Evolutionary conservation across 2,797 vertebrate genomes (phyloP), one percentile per base, ranked within the genome.

Genomic region (Tragelaphus eurycerus): DNA sequence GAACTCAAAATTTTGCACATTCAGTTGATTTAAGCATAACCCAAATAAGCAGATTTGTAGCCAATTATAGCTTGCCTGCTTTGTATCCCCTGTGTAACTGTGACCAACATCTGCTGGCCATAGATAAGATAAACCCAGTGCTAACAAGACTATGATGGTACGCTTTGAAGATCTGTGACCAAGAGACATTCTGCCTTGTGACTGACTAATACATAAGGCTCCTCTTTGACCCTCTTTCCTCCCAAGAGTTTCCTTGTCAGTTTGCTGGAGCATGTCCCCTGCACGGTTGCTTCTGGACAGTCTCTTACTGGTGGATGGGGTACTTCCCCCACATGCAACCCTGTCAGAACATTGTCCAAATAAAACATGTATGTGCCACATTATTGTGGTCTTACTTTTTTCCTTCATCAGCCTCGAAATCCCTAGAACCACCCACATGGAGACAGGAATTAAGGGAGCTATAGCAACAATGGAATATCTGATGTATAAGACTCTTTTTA

Each of bases 301-400:
- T 86, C 52, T 88, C 31, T 55, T 91, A 23, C 48, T 86, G 48
- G 67, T 38, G 34, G 19, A 38, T 90, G 62, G 92, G 86, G 43
- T 50, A 83, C 55, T 86, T 93, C 21, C 11, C 29, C 74, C 17
- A 78, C 74, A 86, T 64, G 21, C 55, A 94, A 90, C 57, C 48
- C 17, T 86, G n/a, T 95, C 62, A 90, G 34, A 64, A 43, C 6
- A 1, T 82, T 34, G 0, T 52, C 62, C 60, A 89, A 55, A 34
- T 83, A 86, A 93, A 95, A 15, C 14, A 87, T 88, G 10, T 83
- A 31, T 90, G 4, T 71, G 64, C 9, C 50, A 23, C 7, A 54
- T 59, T 76, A 29, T 15, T 90, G 25, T 78, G 38, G 43, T 78
- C 57, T 93, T 89, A 76, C 27, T 12, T 55, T 97, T 96, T 97